Evolutionary conservation across 2,113 vertebrate species (phyloP).

Genomic region (Thinocorus orbignyianus): DNA sequence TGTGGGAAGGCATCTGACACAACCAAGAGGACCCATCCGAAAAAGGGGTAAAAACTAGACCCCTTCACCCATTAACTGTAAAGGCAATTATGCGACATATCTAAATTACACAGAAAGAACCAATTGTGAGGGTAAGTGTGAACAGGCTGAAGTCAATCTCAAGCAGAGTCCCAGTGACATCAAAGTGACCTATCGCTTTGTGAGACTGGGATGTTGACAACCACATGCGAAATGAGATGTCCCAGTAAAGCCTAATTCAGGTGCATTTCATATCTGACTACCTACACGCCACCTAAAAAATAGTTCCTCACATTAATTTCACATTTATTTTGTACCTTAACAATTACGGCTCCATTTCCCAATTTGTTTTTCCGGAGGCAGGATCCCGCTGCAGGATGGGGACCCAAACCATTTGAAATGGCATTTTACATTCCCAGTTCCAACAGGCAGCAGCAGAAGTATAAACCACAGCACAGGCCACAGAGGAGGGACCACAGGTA

Average conservation of each 20-base stretch:
- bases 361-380: neutral
- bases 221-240: neutral
- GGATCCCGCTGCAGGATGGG: neutral
- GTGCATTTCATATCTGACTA: neutral
- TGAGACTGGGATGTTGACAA: neutral
- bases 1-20: neutral
- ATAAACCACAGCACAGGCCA: neutral
- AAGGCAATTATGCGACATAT: neutral
- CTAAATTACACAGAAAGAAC: neutral
- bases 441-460: neutral
- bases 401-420: fast-evolving
- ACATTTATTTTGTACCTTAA: neutral
- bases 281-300: neutral
- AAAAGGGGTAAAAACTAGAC: neutral
- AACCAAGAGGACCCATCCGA: neutral
- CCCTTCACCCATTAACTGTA: neutral
- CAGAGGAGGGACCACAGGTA: neutral
- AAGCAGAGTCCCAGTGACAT: neutral
- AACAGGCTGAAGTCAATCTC: neutral
- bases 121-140: neutral
- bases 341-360: fast-evolving
- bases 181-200: neutral
- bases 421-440: neutral
- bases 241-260: neutral
- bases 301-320: neutral